These are phyloP conservation scores for Syndactyla subalaris DNA, from an alignment of 2,797 vertebrate species.

Conservation along the genomic window DNA sequence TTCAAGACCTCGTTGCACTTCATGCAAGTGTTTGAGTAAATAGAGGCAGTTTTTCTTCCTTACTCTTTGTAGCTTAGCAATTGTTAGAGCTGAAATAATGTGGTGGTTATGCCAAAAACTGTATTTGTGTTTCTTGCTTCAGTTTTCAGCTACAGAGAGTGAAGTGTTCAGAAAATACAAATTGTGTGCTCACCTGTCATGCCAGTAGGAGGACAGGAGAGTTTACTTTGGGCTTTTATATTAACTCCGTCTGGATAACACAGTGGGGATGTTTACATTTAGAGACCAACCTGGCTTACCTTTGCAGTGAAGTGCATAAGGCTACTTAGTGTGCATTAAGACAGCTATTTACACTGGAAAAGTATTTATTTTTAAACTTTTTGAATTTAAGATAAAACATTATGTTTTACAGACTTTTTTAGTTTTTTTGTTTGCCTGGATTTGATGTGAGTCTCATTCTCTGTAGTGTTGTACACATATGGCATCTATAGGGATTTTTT, in stretches of 20 bases:
- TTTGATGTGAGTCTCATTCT: neutral
- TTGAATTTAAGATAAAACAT: neutral
- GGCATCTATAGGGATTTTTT: neutral
- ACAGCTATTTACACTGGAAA: neutral
- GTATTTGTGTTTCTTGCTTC: neutral
- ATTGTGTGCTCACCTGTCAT: neutral
- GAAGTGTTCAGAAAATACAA: neutral
- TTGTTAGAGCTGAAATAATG: neutral
- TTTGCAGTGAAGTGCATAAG: neutral
- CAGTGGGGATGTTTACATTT: neutral
- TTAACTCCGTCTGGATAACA: neutral
- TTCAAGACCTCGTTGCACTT: neutral
- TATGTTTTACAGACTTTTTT: neutral
- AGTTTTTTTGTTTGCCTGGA: neutral
- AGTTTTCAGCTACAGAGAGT: neutral
- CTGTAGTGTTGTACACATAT: fast-evolving
- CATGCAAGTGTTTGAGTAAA: neutral
- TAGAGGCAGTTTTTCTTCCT: neutral
- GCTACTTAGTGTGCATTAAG: neutral
- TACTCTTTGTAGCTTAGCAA: neutral
- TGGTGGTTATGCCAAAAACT: neutral
- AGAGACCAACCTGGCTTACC: neutral
- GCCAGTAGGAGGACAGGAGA: neutral
- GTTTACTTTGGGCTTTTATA: slow-evolving; percentile 7
- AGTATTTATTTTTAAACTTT: neutral